These are phyloP conservation scores for Connochaetes taurinus DNA, from an alignment of 2,113 vertebrate genomes.

Conservation along the genomic window DNA sequence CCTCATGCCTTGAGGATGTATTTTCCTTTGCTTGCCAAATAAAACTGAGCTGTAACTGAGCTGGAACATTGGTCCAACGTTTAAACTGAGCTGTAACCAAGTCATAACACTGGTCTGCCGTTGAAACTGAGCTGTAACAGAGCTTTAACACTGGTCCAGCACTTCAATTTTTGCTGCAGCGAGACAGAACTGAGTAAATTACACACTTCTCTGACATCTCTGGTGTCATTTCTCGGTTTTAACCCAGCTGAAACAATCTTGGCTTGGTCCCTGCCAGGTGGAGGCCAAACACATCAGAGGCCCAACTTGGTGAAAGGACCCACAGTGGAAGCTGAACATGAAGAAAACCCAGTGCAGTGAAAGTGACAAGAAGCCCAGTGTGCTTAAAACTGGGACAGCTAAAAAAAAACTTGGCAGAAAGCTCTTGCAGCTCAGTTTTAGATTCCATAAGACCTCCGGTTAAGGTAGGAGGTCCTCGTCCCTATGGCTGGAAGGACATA, in stretches of 20 bases:
- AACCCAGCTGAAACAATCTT: not conserved
- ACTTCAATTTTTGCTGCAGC: not conserved
- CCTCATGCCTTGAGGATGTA: not conserved
- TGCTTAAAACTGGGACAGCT: not conserved
- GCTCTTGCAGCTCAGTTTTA: not conserved
- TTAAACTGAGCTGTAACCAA: not conserved
- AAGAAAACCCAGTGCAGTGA: not conserved
- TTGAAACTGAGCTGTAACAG: too few species aligned
- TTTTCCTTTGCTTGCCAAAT: not conserved
- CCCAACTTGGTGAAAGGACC: not conserved
- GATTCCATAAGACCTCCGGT: not conserved
- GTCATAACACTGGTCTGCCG: not conserved
- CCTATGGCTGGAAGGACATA: not conserved
- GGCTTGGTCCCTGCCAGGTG: accelerated
- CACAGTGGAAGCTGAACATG: not conserved
- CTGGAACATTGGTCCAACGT: not conserved
- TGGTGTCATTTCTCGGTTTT: not conserved
- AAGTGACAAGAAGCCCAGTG: not conserved
- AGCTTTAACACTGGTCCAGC: not conserved
- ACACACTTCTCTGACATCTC: not conserved
- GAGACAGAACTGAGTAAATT: not conserved
- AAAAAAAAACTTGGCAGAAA: not conserved
- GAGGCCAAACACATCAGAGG: not conserved
- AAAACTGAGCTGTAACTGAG: not conserved
- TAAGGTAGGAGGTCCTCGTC: not conserved